Evolutionary conservation across 2,797 vertebrate species (phyloP).

Genomic region (Amphiprion clarkii): DNA sequence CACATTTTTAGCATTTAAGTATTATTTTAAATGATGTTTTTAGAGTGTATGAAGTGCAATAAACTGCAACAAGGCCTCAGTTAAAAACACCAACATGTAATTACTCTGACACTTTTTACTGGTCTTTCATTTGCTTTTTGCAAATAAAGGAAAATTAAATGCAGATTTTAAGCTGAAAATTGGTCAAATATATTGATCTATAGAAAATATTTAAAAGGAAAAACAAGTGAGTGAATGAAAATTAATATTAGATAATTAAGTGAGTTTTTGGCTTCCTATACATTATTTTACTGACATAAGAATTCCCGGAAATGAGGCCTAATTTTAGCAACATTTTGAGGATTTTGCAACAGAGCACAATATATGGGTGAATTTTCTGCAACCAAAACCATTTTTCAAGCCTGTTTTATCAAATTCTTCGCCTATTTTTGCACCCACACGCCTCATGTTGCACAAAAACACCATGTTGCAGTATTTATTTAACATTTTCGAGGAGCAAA

Average conservation of each 20-base stretch:
- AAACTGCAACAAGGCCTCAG: slow-evolving; percentile 16
- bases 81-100: background rate
- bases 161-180: background rate
- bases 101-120: background rate
- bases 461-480: slow-evolving; percentile 19
- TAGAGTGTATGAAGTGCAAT: background rate
- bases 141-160: background rate
- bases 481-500: slow-evolving; percentile 35
- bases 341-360: background rate
- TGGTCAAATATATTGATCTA: background rate
- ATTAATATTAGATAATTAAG: background rate
- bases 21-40: background rate
- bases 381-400: background rate
- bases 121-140: background rate
- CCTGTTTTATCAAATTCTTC: background rate
- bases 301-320: background rate
- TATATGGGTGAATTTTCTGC: background rate
- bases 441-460: slow-evolving; percentile 1
- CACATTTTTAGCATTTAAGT: background rate
- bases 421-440: background rate
- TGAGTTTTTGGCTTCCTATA: background rate
- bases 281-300: background rate
- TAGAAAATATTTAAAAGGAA: background rate
- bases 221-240: background rate
- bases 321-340: background rate